Evolutionary conservation across 2,888 invertebrate genomes (phyloP), one percentile per base, ranked within the genome.

Genomic region (Zaprionus obscuricornis): DNA sequence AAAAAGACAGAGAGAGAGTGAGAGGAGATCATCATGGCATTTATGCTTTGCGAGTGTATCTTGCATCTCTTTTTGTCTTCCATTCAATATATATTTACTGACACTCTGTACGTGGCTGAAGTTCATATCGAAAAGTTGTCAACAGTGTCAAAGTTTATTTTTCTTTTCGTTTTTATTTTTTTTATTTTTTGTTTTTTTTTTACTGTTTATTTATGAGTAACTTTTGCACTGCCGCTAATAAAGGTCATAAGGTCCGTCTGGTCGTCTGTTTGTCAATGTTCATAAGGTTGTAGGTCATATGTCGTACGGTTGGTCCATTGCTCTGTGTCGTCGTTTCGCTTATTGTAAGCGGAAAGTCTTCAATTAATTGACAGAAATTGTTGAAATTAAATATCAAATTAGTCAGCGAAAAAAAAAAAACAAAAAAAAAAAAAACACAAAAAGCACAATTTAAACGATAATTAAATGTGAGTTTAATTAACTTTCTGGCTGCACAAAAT

Each of bases 401-500:
- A 29, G 16, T 37, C 24, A 20, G 26, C 14, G 17, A 8, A 11
- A 36, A 27, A 4, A n/a, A n/a, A n/a, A n/a, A n/a, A n/a, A n/a
- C n/a, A n/a, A n/a, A n/a, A n/a, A n/a, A n/a, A n/a, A n/a, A n/a
- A n/a, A n/a, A n/a, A n/a, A n/a, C n/a, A n/a, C n/a, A n/a, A n/a
- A n/a, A n/a, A n/a, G n/a, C n/a, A n/a, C n/a, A n/a, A n/a, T n/a
- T 1, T 11, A 13, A 56, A 20, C 43, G 13, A 1, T 22, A 40
- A 10, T 29, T 22, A 40, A 46, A 57, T 45, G 34, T 42, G 45
- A 56, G 43, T 74, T 66, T 49, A 66, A 74, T 72, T 72, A 64
- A 67, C 57, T 63, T 64, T 43, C 57, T 43, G 60, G 46, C 22
- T 50, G 10, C 18, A 37, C 49, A 29, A 42, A 70, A 26, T 50